Evolutionary conservation across 2,797 vertebrate species (phyloP).

Genomic region (Pangasius macronema): DNA sequence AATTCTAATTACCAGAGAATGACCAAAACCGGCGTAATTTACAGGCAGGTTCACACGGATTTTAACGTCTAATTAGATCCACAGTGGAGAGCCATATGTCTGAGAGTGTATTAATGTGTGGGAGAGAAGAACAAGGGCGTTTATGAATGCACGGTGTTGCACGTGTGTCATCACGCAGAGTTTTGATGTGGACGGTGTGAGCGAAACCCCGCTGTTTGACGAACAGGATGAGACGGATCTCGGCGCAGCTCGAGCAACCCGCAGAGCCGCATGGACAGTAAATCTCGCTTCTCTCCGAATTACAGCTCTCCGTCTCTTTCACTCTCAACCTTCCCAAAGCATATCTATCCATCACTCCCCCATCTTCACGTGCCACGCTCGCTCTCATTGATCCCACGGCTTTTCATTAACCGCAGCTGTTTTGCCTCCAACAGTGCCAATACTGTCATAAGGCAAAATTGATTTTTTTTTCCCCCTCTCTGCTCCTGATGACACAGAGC

Average conservation of each 20-base stretch:
- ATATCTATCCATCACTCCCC: not conserved
- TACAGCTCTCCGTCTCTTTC: not conserved
- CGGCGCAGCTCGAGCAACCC: not conserved
- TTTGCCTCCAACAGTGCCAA: constrained; percentile 11
- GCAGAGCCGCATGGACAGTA: not conserved
- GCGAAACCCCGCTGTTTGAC: not conserved
- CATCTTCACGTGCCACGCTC: not conserved
- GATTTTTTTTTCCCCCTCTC: constrained; percentile 9
- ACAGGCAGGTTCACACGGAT: constrained; percentile 59
- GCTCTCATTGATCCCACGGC: constrained; percentile 18
- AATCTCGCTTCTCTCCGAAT: not conserved
- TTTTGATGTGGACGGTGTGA: constrained; percentile 38
- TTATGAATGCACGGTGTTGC: constrained; percentile 15
- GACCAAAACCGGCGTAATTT: constrained; percentile 68
- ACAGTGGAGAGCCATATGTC: constrained; percentile 63
- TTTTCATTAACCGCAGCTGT: constrained; percentile 24
- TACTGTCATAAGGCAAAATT: constrained; percentile 1
- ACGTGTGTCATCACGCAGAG: constrained; percentile 15
- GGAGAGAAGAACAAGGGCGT: constrained; percentile 1
- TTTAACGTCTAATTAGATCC: constrained; percentile 64
- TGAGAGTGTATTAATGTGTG: constrained; percentile 56
- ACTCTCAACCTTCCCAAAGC: not conserved
- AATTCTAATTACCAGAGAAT: constrained; percentile 74
- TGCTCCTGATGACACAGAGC: not conserved
- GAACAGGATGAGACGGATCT: constrained; percentile 20